phyloP scores from a whole-genome alignment of 35 echinoderm and acorn worm species.

The Ptychodera flava region DNA sequence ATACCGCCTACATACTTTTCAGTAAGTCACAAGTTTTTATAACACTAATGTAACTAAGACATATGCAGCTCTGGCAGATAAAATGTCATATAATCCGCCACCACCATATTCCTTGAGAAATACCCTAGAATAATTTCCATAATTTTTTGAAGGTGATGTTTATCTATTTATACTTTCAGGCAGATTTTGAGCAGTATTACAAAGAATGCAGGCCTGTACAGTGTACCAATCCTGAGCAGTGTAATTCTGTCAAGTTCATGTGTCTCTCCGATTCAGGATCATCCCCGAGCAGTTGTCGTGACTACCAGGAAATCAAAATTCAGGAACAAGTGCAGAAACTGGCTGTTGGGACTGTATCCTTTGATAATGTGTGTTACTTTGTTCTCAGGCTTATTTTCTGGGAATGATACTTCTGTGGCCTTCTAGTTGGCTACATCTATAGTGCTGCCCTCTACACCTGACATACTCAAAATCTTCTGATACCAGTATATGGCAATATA shows the following conservation, averaged over 20 bases:
- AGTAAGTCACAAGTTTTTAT: no score
- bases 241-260: constrained; percentile 69
- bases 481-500: no score
- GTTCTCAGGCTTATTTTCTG: neutral
- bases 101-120: no score
- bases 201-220: constrained; percentile 60
- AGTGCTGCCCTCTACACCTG: no score
- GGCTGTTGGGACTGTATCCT: constrained; percentile 85
- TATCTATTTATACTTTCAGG: constrained; percentile 21
- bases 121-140: no score
- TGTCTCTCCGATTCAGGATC: constrained; percentile 39
- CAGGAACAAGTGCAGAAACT: constrained; percentile 96
- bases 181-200: constrained; percentile 68
- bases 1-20: no score
- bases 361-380: neutral
- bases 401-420: neutral
- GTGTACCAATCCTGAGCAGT: constrained; percentile 69
- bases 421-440: no score
- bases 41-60: no score
- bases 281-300: constrained; percentile 64
- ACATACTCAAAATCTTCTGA: no score
- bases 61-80: no score
- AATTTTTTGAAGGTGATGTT: no score
- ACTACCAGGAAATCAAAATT: constrained; percentile 95
- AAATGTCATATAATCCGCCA: no score